phyloP scores from a whole-genome alignment of 2,113 vertebrate genomes.

The Odocoileus hemionus region DNA sequence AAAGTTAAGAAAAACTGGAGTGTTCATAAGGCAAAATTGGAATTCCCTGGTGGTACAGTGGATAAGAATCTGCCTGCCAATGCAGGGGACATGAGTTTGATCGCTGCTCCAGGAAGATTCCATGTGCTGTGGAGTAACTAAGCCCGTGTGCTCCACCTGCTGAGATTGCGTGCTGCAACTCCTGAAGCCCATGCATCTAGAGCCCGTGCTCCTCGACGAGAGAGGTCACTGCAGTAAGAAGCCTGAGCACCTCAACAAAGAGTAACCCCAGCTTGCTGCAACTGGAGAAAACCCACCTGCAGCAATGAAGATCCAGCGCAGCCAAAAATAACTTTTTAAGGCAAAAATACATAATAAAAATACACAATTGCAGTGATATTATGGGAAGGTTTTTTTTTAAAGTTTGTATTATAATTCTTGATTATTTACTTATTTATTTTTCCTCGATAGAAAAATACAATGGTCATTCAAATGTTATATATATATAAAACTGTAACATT shows the following conservation, averaged over 20 bases:
- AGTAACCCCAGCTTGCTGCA: not conserved
- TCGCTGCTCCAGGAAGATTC: not conserved
- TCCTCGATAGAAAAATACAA: not conserved
- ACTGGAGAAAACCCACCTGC: not conserved
- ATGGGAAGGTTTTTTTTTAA: not conserved
- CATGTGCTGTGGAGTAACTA: not conserved
- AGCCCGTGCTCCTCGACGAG: not conserved
- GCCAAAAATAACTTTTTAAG: not conserved
- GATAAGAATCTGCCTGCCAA: not conserved
- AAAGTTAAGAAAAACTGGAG: not conserved
- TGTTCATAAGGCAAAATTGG: not conserved
- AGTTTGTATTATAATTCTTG: not conserved
- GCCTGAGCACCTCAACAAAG: not conserved
- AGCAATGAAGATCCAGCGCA: not conserved
- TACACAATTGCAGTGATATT: not conserved
- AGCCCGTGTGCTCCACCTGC: not conserved
- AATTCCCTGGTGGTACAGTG: not conserved
- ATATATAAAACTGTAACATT: not conserved
- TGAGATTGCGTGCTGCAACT: not conserved
- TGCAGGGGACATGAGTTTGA: not conserved
- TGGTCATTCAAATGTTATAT: not conserved
- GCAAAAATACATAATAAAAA: not conserved
- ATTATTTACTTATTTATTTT: conserved; percentile 5
- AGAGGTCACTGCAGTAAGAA: not conserved
- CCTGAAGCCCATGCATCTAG: not conserved